phyloP scores from a whole-genome alignment of 1,140 invertebrate species.

The Uloborus diversus region DNA sequence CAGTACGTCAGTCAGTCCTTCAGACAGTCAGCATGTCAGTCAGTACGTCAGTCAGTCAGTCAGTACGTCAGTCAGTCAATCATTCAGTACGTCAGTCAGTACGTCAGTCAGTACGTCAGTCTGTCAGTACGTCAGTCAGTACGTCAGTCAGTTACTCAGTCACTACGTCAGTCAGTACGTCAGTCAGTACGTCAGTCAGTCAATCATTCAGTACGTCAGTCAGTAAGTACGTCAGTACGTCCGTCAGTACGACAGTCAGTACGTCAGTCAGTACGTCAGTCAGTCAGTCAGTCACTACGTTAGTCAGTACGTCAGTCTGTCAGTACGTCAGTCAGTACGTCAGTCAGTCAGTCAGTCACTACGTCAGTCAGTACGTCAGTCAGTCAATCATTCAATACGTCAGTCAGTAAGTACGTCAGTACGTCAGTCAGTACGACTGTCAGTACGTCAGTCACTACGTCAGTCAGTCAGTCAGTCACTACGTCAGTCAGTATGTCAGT shows the following conservation, averaged over 20 bases:
- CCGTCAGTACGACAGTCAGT: neutral
- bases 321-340: neutral
- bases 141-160: neutral
- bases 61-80: neutral
- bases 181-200: neutral
- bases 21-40: neutral
- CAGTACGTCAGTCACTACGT: neutral
- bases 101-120: neutral
- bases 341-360: neutral
- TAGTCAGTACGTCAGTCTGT: neutral
- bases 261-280: neutral
- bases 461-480: neutral
- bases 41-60: neutral
- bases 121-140: neutral
- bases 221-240: neutral
- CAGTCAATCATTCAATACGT: neutral
- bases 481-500: neutral
- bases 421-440: neutral
- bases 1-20: neutral
- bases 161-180: neutral
- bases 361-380: neutral
- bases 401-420: neutral
- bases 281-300: neutral
- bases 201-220: neutral
- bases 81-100: neutral